Evolutionary conservation across 2,113 vertebrate genomes (phyloP).

Genomic region (Ophiodon elongatus): DNA sequence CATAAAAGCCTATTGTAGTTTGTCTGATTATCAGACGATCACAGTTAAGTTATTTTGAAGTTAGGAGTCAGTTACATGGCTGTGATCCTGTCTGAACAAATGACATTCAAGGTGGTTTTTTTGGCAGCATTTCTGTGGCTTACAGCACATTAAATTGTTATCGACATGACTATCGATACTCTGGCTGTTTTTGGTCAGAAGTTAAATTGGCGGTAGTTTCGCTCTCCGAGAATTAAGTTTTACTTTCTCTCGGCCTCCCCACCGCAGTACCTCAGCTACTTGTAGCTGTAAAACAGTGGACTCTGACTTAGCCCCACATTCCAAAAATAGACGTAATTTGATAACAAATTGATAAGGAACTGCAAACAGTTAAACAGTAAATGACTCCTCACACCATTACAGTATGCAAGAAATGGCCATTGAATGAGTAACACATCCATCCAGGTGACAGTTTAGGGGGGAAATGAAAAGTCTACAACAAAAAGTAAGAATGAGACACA

Average conservation of each 20-base stretch:
- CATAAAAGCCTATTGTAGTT: neutral
- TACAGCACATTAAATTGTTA: neutral
- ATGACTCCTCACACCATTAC: neutral
- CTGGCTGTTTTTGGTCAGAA: neutral
- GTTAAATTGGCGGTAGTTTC: neutral
- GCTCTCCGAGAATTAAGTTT: neutral
- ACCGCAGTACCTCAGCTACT: neutral
- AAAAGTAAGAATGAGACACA: neutral
- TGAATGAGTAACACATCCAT: slow-evolving; percentile 12
- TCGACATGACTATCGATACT: neutral
- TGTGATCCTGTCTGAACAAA: slow-evolving; percentile 2
- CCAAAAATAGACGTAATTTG: slow-evolving; percentile 1
- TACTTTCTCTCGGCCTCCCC: slow-evolving; percentile 1
- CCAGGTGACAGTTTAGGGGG: neutral
- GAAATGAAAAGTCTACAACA: neutral
- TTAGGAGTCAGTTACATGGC: neutral
- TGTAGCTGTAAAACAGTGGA: slow-evolving; percentile 29
- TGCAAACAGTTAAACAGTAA: neutral
- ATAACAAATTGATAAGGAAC: slow-evolving; percentile 52
- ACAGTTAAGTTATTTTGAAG: neutral
- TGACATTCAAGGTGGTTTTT: neutral
- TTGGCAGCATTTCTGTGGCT: neutral
- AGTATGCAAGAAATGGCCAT: neutral
- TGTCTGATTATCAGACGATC: slow-evolving; percentile 24
- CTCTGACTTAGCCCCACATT: slow-evolving; percentile 52